These are phyloP conservation scores for Tubulanus polymorphus DNA, from an alignment of 2,888 invertebrate species.

Conservation along the genomic window DNA sequence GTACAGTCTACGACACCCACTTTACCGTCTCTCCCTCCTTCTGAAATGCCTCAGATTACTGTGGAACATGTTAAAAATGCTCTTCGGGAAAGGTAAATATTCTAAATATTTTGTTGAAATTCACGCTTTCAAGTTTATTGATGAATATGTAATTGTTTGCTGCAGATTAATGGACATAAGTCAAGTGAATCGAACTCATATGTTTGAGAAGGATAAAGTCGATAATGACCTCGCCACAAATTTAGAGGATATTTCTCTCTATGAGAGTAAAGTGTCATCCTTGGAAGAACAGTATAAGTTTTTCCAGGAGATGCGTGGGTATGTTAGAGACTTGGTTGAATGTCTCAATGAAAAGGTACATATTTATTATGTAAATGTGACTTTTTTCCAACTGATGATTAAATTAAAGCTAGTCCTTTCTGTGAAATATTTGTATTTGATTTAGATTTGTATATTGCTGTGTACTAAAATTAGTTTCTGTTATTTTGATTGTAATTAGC, in stretches of 20 bases:
- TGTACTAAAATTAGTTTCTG: no score
- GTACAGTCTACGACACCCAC: neutral
- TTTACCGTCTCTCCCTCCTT: slow-evolving; percentile 2
- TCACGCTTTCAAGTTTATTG: no score
- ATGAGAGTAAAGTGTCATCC: slow-evolving; percentile 61
- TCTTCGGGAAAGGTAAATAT: neutral
- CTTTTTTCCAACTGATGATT: no score
- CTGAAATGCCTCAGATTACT: neutral
- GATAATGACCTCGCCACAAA: slow-evolving; percentile 54
- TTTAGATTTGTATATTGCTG: no score
- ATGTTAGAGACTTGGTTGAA: slow-evolving; percentile 93
- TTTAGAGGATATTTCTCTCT: slow-evolving; percentile 57
- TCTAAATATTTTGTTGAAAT: no score
- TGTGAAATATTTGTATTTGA: no score
- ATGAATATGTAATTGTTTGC: no score
- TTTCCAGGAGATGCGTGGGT: slow-evolving; percentile 93
- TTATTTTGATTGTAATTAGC: slow-evolving; percentile 33
- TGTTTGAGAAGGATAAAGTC: slow-evolving; percentile 58
- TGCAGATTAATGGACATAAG: slow-evolving; percentile 61
- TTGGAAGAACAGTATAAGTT: slow-evolving; percentile 82
- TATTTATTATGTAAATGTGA: no score
- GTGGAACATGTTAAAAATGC: neutral
- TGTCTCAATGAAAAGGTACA: slow-evolving; percentile 94
- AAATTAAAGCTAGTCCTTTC: no score
- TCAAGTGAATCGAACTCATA: slow-evolving; percentile 60